These are phyloP conservation scores for Nemurella pictetii DNA, from an alignment of 2,888 invertebrate genomes.

Conservation along the genomic window DNA sequence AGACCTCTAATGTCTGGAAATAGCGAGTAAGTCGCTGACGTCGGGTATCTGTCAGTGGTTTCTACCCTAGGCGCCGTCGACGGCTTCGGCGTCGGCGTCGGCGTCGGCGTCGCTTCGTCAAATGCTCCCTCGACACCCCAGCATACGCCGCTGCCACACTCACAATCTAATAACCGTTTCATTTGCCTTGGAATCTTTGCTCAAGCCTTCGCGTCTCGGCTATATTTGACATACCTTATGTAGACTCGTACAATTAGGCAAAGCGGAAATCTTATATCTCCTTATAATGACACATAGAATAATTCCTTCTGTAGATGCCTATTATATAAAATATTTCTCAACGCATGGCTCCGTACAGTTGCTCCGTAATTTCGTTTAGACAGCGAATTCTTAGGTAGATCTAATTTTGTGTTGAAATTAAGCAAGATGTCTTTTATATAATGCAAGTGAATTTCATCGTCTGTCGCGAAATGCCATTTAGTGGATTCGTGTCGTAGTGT, in stretches of 20 bases:
- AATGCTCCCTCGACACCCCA: constrained; percentile 16
- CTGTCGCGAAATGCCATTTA: constrained; percentile 5
- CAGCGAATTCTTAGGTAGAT: neutral
- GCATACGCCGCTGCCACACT: neutral
- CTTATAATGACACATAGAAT: neutral
- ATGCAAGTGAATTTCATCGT: neutral
- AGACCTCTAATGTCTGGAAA: neutral
- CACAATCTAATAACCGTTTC: constrained; percentile 23
- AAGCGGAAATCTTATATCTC: neutral
- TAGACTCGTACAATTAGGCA: neutral
- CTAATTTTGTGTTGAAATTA: constrained; percentile 15
- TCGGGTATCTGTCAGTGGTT: neutral
- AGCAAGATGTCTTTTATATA: neutral
- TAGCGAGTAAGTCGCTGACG: neutral
- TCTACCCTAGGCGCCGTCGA: neutral
- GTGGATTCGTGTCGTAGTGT: neutral
- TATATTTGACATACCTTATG: neutral
- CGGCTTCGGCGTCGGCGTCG: neutral
- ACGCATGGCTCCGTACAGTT: neutral
- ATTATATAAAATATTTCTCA: neutral
- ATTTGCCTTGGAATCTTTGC: neutral
- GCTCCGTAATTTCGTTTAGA: neutral
- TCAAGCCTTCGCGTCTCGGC: neutral
- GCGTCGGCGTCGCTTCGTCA: neutral
- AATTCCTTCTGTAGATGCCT: neutral